A percentile compares a stretch with the other conserved stretches of the same genome.
These are phyloP conservation scores for Tapirus indicus DNA, from an alignment of 2,797 vertebrate species.

Conservation along the genomic window DNA sequence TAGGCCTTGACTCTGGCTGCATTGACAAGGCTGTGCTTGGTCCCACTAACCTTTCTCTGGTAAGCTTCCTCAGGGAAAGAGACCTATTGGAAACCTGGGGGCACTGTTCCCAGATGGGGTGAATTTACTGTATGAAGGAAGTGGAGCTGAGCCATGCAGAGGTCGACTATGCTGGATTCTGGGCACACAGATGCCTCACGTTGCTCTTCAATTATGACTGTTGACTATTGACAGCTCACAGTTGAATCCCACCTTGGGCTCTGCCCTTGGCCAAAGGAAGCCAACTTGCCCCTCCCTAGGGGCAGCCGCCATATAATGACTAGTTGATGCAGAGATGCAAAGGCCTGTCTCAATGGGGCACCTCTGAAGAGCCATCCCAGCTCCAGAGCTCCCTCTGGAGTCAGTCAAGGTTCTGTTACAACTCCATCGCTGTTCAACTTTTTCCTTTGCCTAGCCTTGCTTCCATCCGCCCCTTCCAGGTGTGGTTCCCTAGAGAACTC, in stretches of 20 bases:
- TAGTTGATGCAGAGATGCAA: not conserved
- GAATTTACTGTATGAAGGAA: not conserved
- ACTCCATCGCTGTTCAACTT: fast-evolving
- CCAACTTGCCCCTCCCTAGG: not conserved
- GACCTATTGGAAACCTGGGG: not conserved
- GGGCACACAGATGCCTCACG: fast-evolving
- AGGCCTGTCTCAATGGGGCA: not conserved
- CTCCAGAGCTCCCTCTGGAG: not conserved
- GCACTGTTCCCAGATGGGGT: fast-evolving
- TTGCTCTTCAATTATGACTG: not conserved
- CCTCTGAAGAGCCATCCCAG: not conserved
- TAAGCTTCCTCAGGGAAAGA: not conserved
- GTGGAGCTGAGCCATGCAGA: not conserved
- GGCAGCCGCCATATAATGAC: no score
- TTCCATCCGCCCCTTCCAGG: not conserved
- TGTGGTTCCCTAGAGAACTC: not conserved
- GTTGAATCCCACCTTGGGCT: not conserved
- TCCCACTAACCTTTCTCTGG: not conserved
- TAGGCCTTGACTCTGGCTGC: not conserved
- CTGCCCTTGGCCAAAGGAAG: not conserved
- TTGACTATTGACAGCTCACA: not conserved
- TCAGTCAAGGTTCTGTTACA: not conserved
- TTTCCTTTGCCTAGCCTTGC: not conserved
- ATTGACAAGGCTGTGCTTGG: not conserved
- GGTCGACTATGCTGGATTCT: not conserved